These are phyloP conservation scores for Eretmocerus hayati DNA, from an alignment of 2,888 invertebrate genomes.

Conservation along the genomic window DNA sequence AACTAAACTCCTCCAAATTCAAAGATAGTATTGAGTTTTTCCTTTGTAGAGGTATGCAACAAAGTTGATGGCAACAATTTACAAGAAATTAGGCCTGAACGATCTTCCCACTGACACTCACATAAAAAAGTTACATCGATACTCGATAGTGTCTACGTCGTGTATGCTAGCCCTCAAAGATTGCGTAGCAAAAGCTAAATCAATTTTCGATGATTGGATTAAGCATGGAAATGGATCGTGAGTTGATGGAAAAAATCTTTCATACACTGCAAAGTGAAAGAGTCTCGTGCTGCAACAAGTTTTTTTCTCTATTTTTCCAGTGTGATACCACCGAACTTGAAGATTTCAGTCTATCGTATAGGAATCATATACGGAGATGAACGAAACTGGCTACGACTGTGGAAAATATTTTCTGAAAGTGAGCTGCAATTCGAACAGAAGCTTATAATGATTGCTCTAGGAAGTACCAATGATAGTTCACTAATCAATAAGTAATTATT, in stretches of 20 bases:
- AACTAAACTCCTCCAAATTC: no score
- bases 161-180: constrained; percentile 28
- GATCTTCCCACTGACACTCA: constrained; percentile 22
- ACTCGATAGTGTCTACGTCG: constrained; percentile 28
- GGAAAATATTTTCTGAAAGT: constrained; percentile 53
- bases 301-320: constrained; percentile 14
- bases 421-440: constrained; percentile 65
- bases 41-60: constrained; percentile 5
- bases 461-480: constrained; percentile 55
- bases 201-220: constrained; percentile 32
- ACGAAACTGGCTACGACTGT: constrained; percentile 60
- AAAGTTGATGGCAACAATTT: constrained; percentile 18
- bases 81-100: constrained; percentile 29
- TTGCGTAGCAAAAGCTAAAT: constrained; percentile 27
- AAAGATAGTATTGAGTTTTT: constrained; percentile 17
- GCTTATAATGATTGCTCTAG: constrained; percentile 58
- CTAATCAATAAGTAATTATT: constrained; percentile 54
- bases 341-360: constrained; percentile 67
- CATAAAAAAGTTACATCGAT: constrained; percentile 27
- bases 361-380: constrained; percentile 55
- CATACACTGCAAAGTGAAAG: no score
- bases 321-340: constrained; percentile 51
- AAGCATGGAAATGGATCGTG: constrained; percentile 19
- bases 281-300: no score
- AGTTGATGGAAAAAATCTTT: neutral